phyloP scores from a whole-genome alignment of 2,113 vertebrate genomes.

The Oceanites oceanicus region DNA sequence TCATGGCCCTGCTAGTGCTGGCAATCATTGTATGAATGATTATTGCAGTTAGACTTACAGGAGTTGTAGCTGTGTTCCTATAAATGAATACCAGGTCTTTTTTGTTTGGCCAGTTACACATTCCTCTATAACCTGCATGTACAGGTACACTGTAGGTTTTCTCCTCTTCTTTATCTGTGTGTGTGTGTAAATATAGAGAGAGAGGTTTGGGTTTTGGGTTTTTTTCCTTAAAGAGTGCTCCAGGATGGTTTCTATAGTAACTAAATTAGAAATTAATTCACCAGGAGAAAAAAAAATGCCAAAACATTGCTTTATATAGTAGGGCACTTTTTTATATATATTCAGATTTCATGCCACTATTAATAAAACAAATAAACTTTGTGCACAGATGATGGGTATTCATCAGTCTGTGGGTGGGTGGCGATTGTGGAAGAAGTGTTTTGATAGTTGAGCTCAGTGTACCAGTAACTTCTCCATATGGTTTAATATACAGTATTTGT shows the following conservation, averaged over 20 bases:
- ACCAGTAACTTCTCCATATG: slow-evolving; percentile 21
- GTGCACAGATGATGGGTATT: slow-evolving; percentile 29
- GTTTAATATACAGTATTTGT: slow-evolving; percentile 13
- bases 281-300: background rate
- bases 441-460: background rate
- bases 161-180: background rate
- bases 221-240: background rate
- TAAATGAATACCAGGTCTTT: background rate
- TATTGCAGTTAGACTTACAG: background rate
- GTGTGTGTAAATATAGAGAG: background rate
- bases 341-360: slow-evolving; percentile 47
- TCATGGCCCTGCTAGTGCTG: background rate
- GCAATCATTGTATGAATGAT: background rate
- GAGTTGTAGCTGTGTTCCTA: background rate
- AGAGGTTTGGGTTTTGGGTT: background rate
- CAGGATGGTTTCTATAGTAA: slow-evolving; percentile 70
- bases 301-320: slow-evolving; percentile 68
- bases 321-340: slow-evolving; percentile 1
- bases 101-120: background rate
- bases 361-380: slow-evolving; percentile 48
- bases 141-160: background rate
- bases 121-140: background rate
- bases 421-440: background rate
- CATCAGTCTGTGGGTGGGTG: slow-evolving; percentile 30
- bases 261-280: slow-evolving; percentile 57